These are phyloP conservation scores for Diaprepes abbreviatus DNA, from an alignment of 2,888 invertebrate genomes.

Conservation along the genomic window DNA sequence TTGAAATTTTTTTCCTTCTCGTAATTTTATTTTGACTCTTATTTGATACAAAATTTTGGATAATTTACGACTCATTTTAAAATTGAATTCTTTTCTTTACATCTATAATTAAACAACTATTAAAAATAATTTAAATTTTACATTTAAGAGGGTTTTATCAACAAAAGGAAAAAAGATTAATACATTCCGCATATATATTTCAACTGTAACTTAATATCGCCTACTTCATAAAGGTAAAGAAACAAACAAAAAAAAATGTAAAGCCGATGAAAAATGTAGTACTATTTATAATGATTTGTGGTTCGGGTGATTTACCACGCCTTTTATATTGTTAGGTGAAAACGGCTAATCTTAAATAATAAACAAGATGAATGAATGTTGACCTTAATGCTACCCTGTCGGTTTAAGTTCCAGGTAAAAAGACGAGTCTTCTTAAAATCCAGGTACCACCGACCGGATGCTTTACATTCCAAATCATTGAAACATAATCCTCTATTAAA, in stretches of 20 bases:
- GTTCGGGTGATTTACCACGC: constrained; percentile 43
- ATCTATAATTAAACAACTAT: too few species aligned
- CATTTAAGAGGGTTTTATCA: too few species aligned
- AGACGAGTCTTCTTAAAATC: constrained; percentile 39
- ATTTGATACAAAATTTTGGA: too few species aligned
- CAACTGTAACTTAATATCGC: too few species aligned
- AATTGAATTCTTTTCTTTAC: too few species aligned
- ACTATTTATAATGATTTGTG: constrained; percentile 41
- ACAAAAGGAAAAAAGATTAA: too few species aligned
- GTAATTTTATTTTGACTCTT: too few species aligned
- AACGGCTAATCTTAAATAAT: constrained; percentile 36
- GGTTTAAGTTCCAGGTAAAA: constrained; percentile 46
- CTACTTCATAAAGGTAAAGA: neutral
- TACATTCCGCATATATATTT: too few species aligned
- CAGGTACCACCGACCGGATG: constrained; percentile 45
- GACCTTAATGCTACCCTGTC: constrained; percentile 36
- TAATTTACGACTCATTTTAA: too few species aligned
- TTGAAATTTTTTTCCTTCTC: too few species aligned
- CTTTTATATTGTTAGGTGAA: constrained; percentile 24
- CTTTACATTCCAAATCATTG: constrained; percentile 38
- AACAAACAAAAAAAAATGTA: constrained; percentile 13
- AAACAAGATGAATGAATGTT: constrained; percentile 41
- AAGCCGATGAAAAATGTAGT: constrained; percentile 23
- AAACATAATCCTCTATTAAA: constrained; percentile 35
- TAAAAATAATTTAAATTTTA: too few species aligned